Conservation (phyloP, 2,113 vertebrate genomes). For the Notiomystis cincta region DNA sequence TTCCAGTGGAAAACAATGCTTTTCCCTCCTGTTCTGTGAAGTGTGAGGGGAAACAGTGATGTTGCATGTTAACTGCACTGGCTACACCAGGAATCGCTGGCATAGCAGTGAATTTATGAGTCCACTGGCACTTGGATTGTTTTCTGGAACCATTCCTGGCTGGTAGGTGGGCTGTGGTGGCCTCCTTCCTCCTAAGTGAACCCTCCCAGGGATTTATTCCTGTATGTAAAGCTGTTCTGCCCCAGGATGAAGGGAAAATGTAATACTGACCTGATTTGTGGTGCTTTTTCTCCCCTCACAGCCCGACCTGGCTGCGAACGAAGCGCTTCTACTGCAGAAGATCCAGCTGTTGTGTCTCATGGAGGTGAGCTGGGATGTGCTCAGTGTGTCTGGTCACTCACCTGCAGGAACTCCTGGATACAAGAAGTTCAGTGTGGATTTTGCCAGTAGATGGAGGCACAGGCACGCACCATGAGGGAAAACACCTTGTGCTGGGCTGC, state of each 20-base stretch:
- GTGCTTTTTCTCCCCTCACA: slow-evolving; percentile 9
- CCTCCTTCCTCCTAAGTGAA: background rate
- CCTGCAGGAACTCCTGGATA: background rate
- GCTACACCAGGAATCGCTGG: background rate
- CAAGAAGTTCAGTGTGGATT: background rate
- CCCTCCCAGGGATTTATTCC: background rate
- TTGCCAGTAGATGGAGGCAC: background rate
- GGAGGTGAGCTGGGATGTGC: slow-evolving; percentile 80
- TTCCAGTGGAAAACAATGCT: background rate
- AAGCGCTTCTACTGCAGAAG: slow-evolving; percentile 91
- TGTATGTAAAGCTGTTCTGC: background rate
- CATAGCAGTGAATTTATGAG: rapidly evolving
- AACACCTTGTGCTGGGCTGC: background rate
- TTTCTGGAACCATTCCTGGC: background rate
- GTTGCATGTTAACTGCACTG: background rate
- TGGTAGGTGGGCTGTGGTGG: background rate
- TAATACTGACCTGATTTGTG: rapidly evolving
- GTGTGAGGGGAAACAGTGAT: background rate
- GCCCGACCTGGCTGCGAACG: slow-evolving; percentile 93
- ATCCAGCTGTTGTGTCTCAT: slow-evolving; percentile 96
- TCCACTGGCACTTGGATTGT: background rate
- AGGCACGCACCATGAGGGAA: background rate
- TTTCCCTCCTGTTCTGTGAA: background rate
- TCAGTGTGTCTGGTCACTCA: rapidly evolving
- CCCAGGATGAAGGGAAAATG: rapidly evolving